phyloP scores from a whole-genome alignment of 92 coral and sea anemone species.

The Plumapathes pennacea region DNA sequence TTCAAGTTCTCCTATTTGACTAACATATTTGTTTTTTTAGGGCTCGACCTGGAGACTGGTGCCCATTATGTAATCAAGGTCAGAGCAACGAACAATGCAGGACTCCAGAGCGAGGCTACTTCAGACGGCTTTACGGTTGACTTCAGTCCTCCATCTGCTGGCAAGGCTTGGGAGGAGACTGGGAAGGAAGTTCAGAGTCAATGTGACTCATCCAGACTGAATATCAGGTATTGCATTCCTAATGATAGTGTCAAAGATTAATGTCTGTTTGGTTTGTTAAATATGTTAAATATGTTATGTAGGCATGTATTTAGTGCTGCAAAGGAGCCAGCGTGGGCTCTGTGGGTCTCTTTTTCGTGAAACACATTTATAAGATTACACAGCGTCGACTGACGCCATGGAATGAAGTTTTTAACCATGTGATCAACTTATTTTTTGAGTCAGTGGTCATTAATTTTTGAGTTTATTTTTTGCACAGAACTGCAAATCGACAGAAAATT shows the following conservation, averaged over 20 bases:
- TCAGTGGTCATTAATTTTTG: too few species aligned
- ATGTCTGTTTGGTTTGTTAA: neutral
- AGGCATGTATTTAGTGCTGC: too few species aligned
- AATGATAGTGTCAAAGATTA: neutral
- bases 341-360: too few species aligned
- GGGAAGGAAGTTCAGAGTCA: conserved; percentile 32
- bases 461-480: too few species aligned
- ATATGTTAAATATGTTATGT: too few species aligned
- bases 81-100: conserved; percentile 75
- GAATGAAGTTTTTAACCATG: too few species aligned
- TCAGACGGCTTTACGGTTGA: conserved; percentile 82
- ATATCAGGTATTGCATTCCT: conserved; percentile 27
- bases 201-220: conserved; percentile 25
- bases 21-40: conserved; percentile 14
- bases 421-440: too few species aligned
- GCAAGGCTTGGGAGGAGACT: conserved; percentile 50
- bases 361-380: too few species aligned
- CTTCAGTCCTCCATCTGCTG: conserved; percentile 65
- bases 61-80: conserved; percentile 61
- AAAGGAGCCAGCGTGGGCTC: too few species aligned
- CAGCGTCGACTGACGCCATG: too few species aligned
- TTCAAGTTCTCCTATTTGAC: too few species aligned
- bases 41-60: conserved; percentile 76
- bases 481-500: too few species aligned
- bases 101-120: conserved; percentile 51